phyloP scores from a whole-genome alignment of 2,113 vertebrate species.

The Charadrius vociferus region DNA sequence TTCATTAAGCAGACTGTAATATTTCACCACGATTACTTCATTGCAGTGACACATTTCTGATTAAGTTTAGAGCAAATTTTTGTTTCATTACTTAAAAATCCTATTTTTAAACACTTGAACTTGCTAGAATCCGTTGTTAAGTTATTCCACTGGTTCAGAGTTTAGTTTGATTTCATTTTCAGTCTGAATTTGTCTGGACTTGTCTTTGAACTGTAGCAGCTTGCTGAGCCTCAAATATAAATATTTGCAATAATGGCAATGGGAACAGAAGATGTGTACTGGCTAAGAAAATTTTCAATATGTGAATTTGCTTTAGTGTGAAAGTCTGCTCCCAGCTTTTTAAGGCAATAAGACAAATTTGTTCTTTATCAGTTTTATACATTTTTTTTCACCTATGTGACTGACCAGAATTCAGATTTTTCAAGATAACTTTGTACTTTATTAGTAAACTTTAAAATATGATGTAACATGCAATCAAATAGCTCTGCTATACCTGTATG shows the following conservation, averaged over 20 bases:
- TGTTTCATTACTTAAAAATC: not conserved
- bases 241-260: constrained; percentile 12
- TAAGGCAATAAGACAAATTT: not conserved
- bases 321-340: not conserved
- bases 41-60: not conserved
- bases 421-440: not conserved
- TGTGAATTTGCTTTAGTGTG: not conserved
- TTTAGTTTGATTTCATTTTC: constrained; percentile 31
- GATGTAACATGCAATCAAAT: not conserved
- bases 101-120: not conserved
- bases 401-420: not conserved
- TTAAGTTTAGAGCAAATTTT: not conserved
- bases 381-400: not conserved
- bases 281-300: not conserved
- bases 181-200: not conserved
- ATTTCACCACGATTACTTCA: not conserved
- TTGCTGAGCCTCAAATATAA: constrained; percentile 7
- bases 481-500: not conserved
- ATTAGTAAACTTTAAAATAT: not conserved
- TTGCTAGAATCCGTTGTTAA: not conserved
- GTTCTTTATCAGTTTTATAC: not conserved
- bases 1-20: not conserved
- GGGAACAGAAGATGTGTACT: not conserved
- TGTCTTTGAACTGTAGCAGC: not conserved
- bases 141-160: not conserved